phyloP scores from a whole-genome alignment of 1,140 invertebrate species.

The Thaumatotibia leucotreta region DNA sequence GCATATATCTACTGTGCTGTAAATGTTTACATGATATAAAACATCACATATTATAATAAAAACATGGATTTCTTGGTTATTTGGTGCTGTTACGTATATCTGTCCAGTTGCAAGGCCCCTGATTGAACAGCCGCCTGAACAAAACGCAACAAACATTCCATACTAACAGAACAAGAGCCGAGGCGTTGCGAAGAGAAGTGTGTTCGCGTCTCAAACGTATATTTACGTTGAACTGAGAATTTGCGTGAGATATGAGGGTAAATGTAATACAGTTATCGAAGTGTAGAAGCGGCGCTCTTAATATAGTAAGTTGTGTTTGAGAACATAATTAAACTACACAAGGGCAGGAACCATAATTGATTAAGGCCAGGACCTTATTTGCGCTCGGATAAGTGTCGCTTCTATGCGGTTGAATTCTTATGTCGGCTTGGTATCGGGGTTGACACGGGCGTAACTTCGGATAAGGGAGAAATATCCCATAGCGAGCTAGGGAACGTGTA shows the following conservation, averaged over 20 bases:
- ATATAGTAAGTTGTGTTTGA: not conserved
- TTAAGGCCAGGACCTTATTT: not conserved
- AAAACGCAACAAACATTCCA: conserved; percentile 63
- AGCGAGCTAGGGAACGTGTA: not conserved
- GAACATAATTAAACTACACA: not conserved
- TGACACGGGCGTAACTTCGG: not conserved
- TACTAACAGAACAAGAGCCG: conserved; percentile 24
- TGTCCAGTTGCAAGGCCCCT: not conserved
- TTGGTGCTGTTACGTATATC: not conserved
- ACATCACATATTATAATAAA: too few species aligned
- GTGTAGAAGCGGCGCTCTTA: not conserved
- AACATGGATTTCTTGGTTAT: not conserved
- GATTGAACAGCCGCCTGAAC: conserved; percentile 40
- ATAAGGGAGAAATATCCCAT: not conserved
- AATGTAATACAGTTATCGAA: not conserved
- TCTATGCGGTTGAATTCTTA: not conserved
- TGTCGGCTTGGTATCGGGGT: not conserved
- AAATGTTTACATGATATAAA: too few species aligned
- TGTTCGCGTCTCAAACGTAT: not conserved
- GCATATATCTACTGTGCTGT: too few species aligned
- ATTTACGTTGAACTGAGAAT: not conserved
- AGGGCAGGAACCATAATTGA: not conserved
- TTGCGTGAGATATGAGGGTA: not conserved
- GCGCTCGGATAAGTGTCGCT: not conserved
- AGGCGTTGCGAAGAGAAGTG: not conserved